These are phyloP conservation scores for Perognathus longimembris DNA, from an alignment of 2,113 vertebrate species.

Conservation along the genomic window DNA sequence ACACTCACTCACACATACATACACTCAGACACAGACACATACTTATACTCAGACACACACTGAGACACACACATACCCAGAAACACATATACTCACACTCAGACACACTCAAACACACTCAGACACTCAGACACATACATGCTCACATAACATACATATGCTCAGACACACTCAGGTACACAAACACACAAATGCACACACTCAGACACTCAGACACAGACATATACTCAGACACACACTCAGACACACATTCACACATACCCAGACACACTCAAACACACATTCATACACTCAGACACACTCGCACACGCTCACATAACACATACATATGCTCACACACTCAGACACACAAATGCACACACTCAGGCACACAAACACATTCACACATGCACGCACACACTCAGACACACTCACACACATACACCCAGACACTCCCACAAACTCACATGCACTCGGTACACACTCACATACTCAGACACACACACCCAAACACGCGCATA, in stretches of 20 bases:
- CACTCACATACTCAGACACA: not conserved
- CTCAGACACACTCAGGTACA: not conserved
- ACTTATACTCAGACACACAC: not conserved
- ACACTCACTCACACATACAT: not conserved
- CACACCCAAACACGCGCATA: too few species aligned
- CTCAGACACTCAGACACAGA: not conserved
- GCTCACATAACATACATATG: not conserved
- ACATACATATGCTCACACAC: not conserved
- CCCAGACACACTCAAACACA: not conserved
- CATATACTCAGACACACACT: not conserved
- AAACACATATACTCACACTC: not conserved
- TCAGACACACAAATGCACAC: not conserved
- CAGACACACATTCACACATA: not conserved
- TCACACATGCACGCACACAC: not conserved
- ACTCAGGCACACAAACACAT: not conserved
- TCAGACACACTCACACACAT: not conserved
- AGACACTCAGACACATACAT: not conserved
- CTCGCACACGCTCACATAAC: not conserved
- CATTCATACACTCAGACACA: not conserved
- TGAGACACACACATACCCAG: not conserved
- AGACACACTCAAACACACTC: not conserved
- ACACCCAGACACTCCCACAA: too few species aligned
- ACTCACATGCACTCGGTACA: not conserved
- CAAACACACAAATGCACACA: not conserved
- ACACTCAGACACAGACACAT: not conserved